Base-by-base conservation (phyloP, 1,140 invertebrate species). In the Macrobrachium nipponense region DNA sequence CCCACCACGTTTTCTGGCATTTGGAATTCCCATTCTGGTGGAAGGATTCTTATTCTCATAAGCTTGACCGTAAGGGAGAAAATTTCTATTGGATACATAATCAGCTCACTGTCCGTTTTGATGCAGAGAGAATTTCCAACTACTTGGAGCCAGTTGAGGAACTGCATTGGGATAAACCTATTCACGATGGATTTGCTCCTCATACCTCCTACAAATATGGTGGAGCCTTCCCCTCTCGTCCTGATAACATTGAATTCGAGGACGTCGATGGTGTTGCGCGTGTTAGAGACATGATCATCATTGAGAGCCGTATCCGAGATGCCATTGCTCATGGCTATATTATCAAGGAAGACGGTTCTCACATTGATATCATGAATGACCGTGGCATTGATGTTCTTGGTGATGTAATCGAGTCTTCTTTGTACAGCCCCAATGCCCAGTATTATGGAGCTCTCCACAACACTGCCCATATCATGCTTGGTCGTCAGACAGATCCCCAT, bases 211-310 rank as follows among this genome's bases (percentile, higher is more conserved):
- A 85, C 76, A 85, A 85, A 64, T 85, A 85, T 36, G 82, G 82
- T 36, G 82, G 82, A 51, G 59, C 78, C 20, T 79, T 85, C 14
- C 82, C 82, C 20, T 85, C 82, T 20, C 82, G 82, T 36, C 82
- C 82, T n/a, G 82, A 85, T 61, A 61, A 85, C 20, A 59, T 72
- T 0, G 12, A 79, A 3, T 85, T 72, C 23, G 64, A 60, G 17
- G 82, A 85, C n/a, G 82, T 85, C n/a, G 82, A 85, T 15, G 82
- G 82, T n/a, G 82, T 85, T 27, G 82, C 82, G 14, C 75, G 62
- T 36, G 66, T 85, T 18, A 44, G 82, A 5, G 82, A 85, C 58
- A 70, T 85, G 82, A 8, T 79, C 12, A 85, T 85, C 23, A 17
- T 72, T 10, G 82, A 83, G 3, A 77, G 36, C 60, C 82, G 82